Base-by-base conservation (phyloP, 2,797 vertebrate genomes). In the Artibeus lituratus region DNA sequence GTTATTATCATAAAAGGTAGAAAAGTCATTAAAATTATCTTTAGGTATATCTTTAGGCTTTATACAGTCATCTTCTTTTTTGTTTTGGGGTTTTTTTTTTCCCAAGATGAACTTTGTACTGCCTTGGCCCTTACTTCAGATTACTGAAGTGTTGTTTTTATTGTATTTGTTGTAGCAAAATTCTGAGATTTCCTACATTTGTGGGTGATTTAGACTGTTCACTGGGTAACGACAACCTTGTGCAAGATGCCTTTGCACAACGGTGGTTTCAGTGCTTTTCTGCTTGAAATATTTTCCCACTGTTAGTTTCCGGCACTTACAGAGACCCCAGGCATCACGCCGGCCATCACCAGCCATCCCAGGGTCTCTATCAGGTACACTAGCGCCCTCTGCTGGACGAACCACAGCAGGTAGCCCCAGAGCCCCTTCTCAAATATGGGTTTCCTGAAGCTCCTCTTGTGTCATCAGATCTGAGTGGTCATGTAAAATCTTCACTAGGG, bases 311-410 rank as follows among this genome's bases (percentile, higher is more conserved):
- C 76, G 22, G 57, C 16, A 26, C 16, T 51, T 90, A 10, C 24
- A n/a, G 10, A 37, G 10, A 35, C 29, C 42, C 29, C 24, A 7
- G 11, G 51, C 32, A 21, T 67, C 39, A 9, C 22, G 16, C 70
- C 85, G 39, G 70, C 80, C 57, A 21, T 11, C 22, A 22, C 2
- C 32, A 3, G 14, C 8, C 24, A 22, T 10, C 18, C 18, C 11
- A 18, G 19, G 2, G 4, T 89, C 51, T 89, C 81, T 86, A 85
- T 47, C 35, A 86, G 83, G 92, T 94, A 49, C 72, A 26, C 57
- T 65, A 22, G 1, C 39, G 84, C 96, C 97, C 97, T 96, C 96
- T 98, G 91, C 95, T 96, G 97, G 94, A 73, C 2, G 72, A 12
- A 78, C 10, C 44, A 2, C 1, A 18, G 7, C 77, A 78, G 32